A percentile compares a stretch with the other conserved stretches of the same genome.
Conservation (phyloP, 2,113 vertebrate species). For the Alosa alosa region DNA sequence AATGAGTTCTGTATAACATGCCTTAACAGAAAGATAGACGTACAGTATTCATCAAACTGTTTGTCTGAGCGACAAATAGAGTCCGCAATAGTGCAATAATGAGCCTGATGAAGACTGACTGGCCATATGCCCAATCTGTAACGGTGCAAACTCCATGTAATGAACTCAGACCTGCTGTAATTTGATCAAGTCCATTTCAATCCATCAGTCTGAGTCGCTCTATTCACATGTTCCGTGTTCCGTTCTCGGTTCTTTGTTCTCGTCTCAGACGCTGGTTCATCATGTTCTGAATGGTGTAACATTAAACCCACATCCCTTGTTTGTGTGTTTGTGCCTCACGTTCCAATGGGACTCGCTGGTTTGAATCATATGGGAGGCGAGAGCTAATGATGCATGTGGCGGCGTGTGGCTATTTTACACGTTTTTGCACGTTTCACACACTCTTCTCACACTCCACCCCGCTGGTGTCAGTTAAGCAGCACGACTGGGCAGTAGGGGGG, state of each 20-base stretch:
- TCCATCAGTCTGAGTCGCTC: background rate
- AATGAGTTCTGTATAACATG: no score
- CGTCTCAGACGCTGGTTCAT: background rate
- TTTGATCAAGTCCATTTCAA: background rate
- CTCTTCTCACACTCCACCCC: background rate
- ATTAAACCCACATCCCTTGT: background rate
- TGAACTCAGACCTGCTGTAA: background rate
- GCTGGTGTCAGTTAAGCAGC: background rate
- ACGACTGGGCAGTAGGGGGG: background rate
- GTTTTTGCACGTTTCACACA: conserved; percentile 9
- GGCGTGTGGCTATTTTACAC: conserved; percentile 26
- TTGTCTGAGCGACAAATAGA: background rate
- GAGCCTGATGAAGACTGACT: background rate
- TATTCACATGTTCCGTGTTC: background rate
- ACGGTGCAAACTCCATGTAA: background rate
- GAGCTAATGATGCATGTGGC: background rate
- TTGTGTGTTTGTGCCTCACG: background rate
- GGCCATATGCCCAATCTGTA: background rate
- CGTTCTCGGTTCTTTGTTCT: background rate
- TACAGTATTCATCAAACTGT: background rate
- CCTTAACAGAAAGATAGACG: no score
- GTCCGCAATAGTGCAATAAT: background rate
- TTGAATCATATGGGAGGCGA: background rate
- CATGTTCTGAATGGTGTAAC: background rate
- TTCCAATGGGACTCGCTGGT: background rate